Percentiles rank a stretch among this genome's conserved stretches.
Conservation (phyloP, 2,797 vertebrate species). For the Bovichtus variegatus region DNA sequence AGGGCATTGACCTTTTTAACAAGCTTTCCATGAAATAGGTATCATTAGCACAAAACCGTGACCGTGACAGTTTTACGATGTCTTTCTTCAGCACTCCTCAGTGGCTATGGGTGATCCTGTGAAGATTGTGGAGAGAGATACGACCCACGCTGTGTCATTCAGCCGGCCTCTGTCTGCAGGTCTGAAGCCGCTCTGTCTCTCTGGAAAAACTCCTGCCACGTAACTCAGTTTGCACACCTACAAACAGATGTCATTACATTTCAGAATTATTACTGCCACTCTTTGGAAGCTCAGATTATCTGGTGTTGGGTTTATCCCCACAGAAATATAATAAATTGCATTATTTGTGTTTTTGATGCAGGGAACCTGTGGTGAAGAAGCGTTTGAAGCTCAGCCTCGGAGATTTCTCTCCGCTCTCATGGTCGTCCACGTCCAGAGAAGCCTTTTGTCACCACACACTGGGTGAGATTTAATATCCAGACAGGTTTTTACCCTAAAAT, state of each 20-base stretch:
- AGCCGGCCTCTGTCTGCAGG: constrained; percentile 35
- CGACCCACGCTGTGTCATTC: constrained; percentile 57
- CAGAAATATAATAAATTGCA: not conserved
- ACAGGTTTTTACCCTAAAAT: not conserved
- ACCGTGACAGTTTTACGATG: constrained; percentile 14
- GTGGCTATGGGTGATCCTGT: constrained; percentile 62
- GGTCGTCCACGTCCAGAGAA: constrained; percentile 58
- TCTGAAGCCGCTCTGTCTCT: constrained; percentile 28
- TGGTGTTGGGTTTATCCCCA: not conserved
- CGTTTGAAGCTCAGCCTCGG: constrained; percentile 40
- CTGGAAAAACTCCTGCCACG: not conserved
- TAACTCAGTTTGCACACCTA: constrained; percentile 14
- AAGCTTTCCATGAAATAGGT: constrained; percentile 3
- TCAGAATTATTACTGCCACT: not conserved
- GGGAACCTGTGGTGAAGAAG: constrained; percentile 35
- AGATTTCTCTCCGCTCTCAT: constrained; percentile 31
- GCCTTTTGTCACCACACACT: constrained; percentile 30
- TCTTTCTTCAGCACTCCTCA: constrained; percentile 48
- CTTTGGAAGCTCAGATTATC: not conserved
- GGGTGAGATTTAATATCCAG: constrained; percentile 33
- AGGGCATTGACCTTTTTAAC: constrained; percentile 8
- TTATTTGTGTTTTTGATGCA: constrained; percentile 30
- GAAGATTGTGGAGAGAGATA: constrained; percentile 57
- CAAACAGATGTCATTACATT: not conserved
- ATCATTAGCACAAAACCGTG: not conserved